Conservation (phyloP, 1,140 invertebrate genomes). For the Semibalanus balanoides region DNA sequence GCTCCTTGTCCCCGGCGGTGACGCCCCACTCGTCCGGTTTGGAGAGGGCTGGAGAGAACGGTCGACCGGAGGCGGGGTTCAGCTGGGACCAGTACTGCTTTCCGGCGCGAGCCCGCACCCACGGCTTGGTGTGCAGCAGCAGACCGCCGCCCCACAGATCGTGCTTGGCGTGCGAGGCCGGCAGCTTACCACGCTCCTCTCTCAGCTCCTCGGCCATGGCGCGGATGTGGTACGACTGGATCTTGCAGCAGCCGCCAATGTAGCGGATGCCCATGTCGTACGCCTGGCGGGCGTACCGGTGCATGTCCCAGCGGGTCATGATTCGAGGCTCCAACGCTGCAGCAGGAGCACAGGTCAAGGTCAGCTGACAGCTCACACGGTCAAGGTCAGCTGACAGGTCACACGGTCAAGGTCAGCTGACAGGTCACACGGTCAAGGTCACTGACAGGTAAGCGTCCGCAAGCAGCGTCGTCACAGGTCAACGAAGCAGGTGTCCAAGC, state of each 20-base stretch:
- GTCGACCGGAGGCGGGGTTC: constrained; percentile 27
- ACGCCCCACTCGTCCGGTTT: constrained; percentile 31
- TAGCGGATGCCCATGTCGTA: constrained; percentile 30
- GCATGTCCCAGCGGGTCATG: constrained; percentile 29
- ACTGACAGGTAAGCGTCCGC: background rate
- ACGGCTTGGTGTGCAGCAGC: constrained; percentile 30
- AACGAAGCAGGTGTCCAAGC: no score
- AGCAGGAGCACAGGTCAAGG: no score
- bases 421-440: background rate
- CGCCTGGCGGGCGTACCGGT: constrained; percentile 28
- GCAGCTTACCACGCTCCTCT: constrained; percentile 22
- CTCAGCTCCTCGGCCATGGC: constrained; percentile 31
- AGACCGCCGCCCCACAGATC: constrained; percentile 27
- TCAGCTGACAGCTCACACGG: no score
- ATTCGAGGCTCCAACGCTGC: constrained; percentile 30
- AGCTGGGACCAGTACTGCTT: constrained; percentile 29
- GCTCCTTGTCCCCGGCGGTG: constrained; percentile 23
- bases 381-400: no score
- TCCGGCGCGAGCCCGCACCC: constrained; percentile 27
- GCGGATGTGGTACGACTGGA: constrained; percentile 31
- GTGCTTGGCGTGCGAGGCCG: constrained; percentile 26
- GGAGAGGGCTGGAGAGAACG: constrained; percentile 25
- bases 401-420: no score
- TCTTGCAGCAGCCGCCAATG: constrained; percentile 30
- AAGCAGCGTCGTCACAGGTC: no score